A percentile compares a stretch with the other conserved stretches of the same genome.
Evolutionary conservation across 2,888 invertebrate genomes (phyloP).

Genomic region (Cheilosia scutellata): DNA sequence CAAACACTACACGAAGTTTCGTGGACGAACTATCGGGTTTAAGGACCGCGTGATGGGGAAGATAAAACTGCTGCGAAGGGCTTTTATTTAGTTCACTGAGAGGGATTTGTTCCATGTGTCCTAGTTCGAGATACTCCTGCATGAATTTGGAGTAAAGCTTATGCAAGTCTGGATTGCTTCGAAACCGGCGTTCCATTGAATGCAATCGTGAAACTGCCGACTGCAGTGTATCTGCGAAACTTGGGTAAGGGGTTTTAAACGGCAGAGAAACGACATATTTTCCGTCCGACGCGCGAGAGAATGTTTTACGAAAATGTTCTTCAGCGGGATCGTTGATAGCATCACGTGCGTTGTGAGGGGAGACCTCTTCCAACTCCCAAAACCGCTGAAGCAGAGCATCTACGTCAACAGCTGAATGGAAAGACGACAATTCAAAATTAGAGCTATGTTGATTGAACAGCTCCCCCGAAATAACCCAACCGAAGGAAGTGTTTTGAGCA

Average conservation of each 20-base stretch:
- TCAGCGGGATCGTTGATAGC: constrained; percentile 47
- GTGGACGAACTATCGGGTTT: constrained; percentile 61
- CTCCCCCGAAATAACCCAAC: constrained; percentile 63
- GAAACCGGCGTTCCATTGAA: constrained; percentile 40
- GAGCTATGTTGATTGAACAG: background rate
- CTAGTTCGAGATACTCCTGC: constrained; percentile 33
- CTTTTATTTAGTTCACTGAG: background rate
- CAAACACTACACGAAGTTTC: constrained; percentile 57
- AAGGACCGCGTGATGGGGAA: constrained; percentile 73
- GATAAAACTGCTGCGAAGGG: constrained; percentile 37
- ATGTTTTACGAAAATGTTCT: constrained; percentile 11
- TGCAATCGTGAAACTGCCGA: constrained; percentile 27
- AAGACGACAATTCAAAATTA: background rate
- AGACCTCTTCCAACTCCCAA: background rate
- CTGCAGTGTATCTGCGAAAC: constrained; percentile 39
- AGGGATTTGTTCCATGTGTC: constrained; percentile 40
- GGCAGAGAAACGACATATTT: constrained; percentile 50
- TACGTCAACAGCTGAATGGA: background rate
- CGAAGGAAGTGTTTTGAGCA: constrained; percentile 45
- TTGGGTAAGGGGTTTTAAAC: constrained; percentile 38
- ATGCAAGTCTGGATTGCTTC: constrained; percentile 5
- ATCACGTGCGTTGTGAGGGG: constrained; percentile 23
- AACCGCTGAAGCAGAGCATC: background rate
- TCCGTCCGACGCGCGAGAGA: constrained; percentile 29
- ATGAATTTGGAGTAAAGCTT: constrained; percentile 28